Evolutionary conservation across 2,113 vertebrate genomes (phyloP).

Genomic region (Acinonyx jubatus): DNA sequence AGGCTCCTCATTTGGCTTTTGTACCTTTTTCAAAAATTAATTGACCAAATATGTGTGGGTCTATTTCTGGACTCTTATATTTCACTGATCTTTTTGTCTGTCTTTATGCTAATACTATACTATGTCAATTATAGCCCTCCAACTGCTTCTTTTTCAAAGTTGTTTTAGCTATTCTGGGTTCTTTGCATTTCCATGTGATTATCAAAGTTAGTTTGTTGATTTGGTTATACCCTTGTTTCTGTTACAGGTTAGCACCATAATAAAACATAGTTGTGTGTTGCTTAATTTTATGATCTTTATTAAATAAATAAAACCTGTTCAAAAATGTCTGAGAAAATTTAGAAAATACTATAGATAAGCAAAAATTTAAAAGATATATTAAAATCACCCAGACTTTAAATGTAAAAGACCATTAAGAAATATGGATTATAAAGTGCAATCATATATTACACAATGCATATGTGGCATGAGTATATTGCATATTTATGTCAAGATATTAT

Average conservation of each 20-base stretch:
- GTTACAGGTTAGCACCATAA: neutral
- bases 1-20: neutral
- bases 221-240: neutral
- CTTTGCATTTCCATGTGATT: constrained; percentile 3
- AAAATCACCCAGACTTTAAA: neutral
- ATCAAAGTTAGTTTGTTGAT: neutral
- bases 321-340: constrained; percentile 3
- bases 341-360: neutral
- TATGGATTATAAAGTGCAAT: neutral
- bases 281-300: constrained; percentile 4
- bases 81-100: neutral
- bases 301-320: constrained; percentile 20
- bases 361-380: neutral
- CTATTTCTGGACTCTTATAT: neutral
- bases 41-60: neutral
- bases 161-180: neutral
- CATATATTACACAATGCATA: neutral
- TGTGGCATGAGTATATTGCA: neutral
- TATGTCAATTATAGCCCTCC: neutral
- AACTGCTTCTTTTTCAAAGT: neutral
- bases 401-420: neutral
- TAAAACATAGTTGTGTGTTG: neutral
- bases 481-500: neutral
- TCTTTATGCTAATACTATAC: neutral
- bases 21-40: neutral